Conservation (phyloP, 2,113 vertebrate genomes). For the Hemichromis elongatus region DNA sequence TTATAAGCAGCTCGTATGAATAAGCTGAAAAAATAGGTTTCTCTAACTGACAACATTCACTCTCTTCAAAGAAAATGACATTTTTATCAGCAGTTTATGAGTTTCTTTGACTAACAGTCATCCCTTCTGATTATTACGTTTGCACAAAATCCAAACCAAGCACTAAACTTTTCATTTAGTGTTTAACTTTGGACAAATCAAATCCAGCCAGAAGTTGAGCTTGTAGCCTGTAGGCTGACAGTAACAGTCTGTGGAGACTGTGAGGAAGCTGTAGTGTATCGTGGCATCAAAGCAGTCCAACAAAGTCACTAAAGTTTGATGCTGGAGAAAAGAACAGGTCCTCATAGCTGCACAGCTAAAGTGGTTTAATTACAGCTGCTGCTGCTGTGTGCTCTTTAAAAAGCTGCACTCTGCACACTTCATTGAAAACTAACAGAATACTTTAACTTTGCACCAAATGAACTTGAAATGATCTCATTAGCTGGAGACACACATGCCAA, state of each 20-base stretch:
- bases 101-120: neutral
- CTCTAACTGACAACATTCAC: neutral
- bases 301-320: neutral
- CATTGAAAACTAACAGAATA: constrained; percentile 35
- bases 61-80: neutral
- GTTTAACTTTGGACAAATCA: neutral
- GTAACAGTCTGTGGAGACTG: constrained; percentile 12
- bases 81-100: neutral
- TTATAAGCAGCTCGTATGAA: neutral
- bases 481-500: neutral
- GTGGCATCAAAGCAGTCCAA: no score
- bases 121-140: neutral
- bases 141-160: neutral
- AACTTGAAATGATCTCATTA: constrained; percentile 30
- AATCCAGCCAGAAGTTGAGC: neutral
- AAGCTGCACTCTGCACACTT: constrained; percentile 17
- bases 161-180: neutral
- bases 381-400: constrained; percentile 37
- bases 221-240: neutral
- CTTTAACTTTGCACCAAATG: neutral
- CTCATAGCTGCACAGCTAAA: constrained; percentile 8
- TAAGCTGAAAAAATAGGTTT: neutral
- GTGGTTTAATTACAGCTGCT: constrained; percentile 34
- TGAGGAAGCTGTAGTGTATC: no score
- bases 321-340: neutral